Conservation (phyloP, 2,888 invertebrate genomes). For the Hirtodrosophila confusa region DNA sequence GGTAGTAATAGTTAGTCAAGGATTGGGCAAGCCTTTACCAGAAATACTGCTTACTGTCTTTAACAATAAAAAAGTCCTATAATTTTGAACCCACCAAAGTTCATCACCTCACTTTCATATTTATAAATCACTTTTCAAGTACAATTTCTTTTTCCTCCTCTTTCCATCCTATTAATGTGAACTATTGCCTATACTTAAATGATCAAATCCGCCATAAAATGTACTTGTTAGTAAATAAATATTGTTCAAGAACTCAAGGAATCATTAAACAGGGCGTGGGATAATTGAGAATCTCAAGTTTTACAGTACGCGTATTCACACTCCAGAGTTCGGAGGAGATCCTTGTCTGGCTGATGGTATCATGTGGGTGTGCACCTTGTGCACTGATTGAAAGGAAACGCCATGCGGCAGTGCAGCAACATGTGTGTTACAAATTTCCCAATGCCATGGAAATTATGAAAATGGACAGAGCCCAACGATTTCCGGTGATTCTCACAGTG, state of each 20-base stretch:
- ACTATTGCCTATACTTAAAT: no score
- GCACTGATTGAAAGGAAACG: conserved; percentile 62
- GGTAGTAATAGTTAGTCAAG: no score
- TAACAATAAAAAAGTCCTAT: no score
- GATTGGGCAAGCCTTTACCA: no score
- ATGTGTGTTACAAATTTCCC: conserved; percentile 74
- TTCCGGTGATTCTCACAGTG: conserved; percentile 71
- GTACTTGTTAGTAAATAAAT: no score
- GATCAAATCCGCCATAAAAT: no score
- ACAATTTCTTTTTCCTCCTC: no score
- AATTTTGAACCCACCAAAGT: no score
- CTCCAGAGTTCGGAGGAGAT: conserved; percentile 13
- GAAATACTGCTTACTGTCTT: no score
- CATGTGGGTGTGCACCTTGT: conserved; percentile 43
- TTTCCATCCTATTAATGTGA: no score
- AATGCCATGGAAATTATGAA: conserved; percentile 54
- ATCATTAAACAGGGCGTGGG: conserved; percentile 43
- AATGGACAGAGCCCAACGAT: conserved; percentile 51
- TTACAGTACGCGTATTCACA: conserved; percentile 26
- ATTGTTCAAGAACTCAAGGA: not conserved
- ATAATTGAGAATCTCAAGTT: conserved; percentile 19
- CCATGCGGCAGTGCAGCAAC: conserved; percentile 43
- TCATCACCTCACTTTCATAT: no score
- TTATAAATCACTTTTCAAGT: no score
- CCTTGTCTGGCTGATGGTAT: conserved; percentile 32